Base-by-base conservation (phyloP, 2,888 invertebrate genomes). In the Himalopsyche kuldschensis region DNA sequence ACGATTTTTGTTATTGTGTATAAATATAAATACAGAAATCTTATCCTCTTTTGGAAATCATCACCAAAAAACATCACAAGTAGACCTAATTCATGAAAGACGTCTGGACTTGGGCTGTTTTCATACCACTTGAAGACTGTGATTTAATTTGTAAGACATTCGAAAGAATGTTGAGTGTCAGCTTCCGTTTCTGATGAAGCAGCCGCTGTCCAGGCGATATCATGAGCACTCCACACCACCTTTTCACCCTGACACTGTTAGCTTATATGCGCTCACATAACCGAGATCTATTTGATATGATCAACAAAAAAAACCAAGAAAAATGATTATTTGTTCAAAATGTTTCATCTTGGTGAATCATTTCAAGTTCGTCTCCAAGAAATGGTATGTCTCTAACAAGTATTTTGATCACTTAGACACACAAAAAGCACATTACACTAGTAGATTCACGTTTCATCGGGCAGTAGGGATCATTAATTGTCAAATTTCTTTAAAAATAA, bases 211-310 rank as follows among this genome's bases (percentile, higher is more conserved):
- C 32, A 41, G 15, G 20, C 41, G 76, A 8, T 32, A 31, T 69
- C 82, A 78, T 82, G 63, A 77, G 82, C 82, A 82, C 82, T 79
- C 79, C 81, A 63, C 79, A 77, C 48, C 79, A 76, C 75, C 83
- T 30, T 69, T 69, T 80, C 83, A 85, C 85, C 83, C 79, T 76
- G 81, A 85, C 85, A 85, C 85, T 79, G 77, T 81, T 81, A 85
- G 85, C 85, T 85, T 85, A 77, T 79, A 80, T 85, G 85, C 85
- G 85, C 85, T 85, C 85, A 85, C 85, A 77, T 77, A 69, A 69
- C 69, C 27, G 41, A 75, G 81, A 31, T 75, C 80, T 27, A 81
- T 48, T 63, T 81, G 79, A 82, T 55, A 76, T 79, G 55, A 84
- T 78, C 48, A 30, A 17, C 20, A 48, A 75, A 27, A 78, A 32